Percentiles rank a stretch among this genome's conserved stretches.
Evolutionary conservation across 37 sponge, comb jelly and placozoan species (phyloP).

Genomic region (Lycopodina hypogea): DNA sequence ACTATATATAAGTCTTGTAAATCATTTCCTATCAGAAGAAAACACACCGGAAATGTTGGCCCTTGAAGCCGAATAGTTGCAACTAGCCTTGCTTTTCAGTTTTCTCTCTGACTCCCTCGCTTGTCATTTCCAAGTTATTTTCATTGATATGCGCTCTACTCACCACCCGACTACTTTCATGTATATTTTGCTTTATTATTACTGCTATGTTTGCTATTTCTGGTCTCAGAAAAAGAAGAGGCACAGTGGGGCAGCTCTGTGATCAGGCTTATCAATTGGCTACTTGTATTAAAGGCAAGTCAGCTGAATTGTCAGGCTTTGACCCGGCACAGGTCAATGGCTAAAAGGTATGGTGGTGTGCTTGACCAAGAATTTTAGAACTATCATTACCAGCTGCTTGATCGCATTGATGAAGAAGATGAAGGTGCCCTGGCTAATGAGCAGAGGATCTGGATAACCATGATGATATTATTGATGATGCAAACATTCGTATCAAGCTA

Average conservation of each 20-base stretch:
- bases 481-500: background rate
- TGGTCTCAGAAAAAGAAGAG: constrained; percentile 3
- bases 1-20: no score
- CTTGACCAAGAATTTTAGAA: background rate
- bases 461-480: background rate
- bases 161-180: background rate
- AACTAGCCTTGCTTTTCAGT: background rate
- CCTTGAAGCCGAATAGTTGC: background rate
- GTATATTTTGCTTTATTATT: background rate
- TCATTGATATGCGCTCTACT: background rate
- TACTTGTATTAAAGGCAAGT: background rate
- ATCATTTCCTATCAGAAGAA: no score
- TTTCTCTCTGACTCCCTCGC: background rate
- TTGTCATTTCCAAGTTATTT: background rate
- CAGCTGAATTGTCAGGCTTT: background rate
- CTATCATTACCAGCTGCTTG: background rate
- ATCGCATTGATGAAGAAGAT: constrained; percentile 8
- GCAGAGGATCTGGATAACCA: background rate
- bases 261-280: background rate
- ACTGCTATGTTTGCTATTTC: background rate
- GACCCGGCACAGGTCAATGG: background rate
- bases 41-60: no score
- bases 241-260: background rate
- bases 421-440: background rate
- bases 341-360: background rate